Conservation (phyloP, 2,797 vertebrate genomes). For the Eulemur rubriventer region DNA sequence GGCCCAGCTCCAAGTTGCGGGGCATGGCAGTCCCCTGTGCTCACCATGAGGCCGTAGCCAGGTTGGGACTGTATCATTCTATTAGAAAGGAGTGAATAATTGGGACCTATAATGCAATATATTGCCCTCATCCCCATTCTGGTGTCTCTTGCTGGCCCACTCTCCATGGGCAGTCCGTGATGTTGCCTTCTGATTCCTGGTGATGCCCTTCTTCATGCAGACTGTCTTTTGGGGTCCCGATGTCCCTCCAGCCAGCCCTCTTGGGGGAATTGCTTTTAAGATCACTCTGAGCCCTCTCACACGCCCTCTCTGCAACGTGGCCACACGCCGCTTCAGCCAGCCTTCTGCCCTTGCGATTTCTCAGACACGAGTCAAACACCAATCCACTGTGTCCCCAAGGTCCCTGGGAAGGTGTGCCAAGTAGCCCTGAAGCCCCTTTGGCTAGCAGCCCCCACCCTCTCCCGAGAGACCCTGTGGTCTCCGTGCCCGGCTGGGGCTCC, state of each 20-base stretch:
- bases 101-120: neutral
- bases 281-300: neutral
- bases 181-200: neutral
- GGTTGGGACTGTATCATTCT: neutral
- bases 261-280: neutral
- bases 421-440: neutral
- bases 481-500: neutral
- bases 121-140: neutral
- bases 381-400: neutral
- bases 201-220: neutral
- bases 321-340: neutral
- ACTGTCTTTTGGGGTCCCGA: neutral
- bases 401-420: fast-evolving
- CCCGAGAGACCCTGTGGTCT: neutral
- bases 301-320: neutral
- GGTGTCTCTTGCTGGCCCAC: neutral
- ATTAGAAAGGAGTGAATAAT: neutral
- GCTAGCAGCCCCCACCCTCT: neutral
- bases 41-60: neutral
- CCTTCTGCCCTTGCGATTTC: neutral
- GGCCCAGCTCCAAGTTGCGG: neutral
- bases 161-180: neutral
- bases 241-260: neutral
- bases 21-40: fast-evolving
- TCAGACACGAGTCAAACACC: neutral